phyloP scores from a whole-genome alignment of 2,888 invertebrate species.

The Athripsodes cinereus region DNA sequence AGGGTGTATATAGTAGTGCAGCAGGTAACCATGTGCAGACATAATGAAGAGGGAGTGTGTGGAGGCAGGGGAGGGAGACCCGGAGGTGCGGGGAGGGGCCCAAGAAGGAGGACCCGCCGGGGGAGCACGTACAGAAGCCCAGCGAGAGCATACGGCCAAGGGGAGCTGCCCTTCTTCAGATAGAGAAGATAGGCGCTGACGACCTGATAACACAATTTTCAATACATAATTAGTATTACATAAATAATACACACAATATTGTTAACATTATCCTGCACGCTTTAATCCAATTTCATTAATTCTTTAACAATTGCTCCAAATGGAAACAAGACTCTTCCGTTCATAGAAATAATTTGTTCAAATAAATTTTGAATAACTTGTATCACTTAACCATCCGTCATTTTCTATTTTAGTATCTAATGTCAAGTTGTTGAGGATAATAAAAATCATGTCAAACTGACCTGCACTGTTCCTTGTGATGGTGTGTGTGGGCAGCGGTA shows the following conservation, averaged over 20 bases:
- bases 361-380: too few species aligned
- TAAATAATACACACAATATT: too few species aligned
- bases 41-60: slow-evolving; percentile 85
- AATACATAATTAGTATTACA: too few species aligned
- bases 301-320: too few species aligned
- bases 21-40: slow-evolving; percentile 79
- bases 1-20: slow-evolving; percentile 85
- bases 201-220: slow-evolving; percentile 39
- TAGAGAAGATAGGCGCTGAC: slow-evolving; percentile 64
- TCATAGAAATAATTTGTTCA: too few species aligned
- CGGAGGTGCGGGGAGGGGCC: slow-evolving; percentile 35
- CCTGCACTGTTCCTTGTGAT: slow-evolving; percentile 49
- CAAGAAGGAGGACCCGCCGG: slow-evolving; percentile 33
- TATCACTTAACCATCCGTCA: too few species aligned
- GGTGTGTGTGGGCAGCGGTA: slow-evolving; percentile 45
- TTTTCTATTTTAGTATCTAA: too few species aligned
- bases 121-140: slow-evolving; percentile 35
- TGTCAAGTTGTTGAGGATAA: too few species aligned
- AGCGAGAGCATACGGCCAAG: slow-evolving; percentile 67
- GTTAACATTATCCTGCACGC: too few species aligned
- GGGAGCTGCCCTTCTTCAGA: slow-evolving; percentile 68
- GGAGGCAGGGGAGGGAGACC: slow-evolving; percentile 47
- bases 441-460: slow-evolving; percentile 30
- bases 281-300: too few species aligned
- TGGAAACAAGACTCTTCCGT: too few species aligned